phyloP scores from a whole-genome alignment of 2,797 vertebrate species.

The Lithobates pipiens region DNA sequence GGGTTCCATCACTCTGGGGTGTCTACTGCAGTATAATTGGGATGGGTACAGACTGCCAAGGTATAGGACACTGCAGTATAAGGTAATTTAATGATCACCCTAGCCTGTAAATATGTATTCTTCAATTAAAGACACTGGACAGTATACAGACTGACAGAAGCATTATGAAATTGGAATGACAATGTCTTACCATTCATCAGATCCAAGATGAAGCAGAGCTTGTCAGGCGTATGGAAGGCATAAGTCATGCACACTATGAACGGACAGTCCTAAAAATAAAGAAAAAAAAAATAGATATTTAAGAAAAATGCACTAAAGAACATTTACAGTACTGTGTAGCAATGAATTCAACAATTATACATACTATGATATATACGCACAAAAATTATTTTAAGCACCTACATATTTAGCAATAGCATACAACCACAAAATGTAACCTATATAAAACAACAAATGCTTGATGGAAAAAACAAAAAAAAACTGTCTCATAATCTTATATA shows the following conservation, averaged over 20 bases:
- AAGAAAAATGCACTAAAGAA: not conserved
- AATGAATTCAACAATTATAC: no score
- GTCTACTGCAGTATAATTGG: no score
- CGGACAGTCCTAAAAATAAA: slow-evolving; percentile 88
- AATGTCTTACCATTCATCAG: slow-evolving; percentile 92
- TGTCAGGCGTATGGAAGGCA: slow-evolving; percentile 98
- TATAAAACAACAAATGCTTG: not conserved
- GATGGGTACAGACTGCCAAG: no score
- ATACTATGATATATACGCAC: not conserved
- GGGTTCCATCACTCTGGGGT: no score
- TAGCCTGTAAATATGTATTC: not conserved
- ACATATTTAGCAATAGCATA: no score
- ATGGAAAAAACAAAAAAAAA: not conserved
- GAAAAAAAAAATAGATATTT: not conserved
- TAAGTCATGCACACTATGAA: slow-evolving; percentile 99
- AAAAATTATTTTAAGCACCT: not conserved
- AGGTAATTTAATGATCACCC: not conserved
- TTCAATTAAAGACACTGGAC: not conserved
- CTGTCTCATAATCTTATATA: not conserved
- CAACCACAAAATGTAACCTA: no score
- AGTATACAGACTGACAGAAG: not conserved
- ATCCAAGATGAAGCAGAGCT: slow-evolving; percentile 98
- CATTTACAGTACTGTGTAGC: not conserved
- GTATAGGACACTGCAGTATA: no score
- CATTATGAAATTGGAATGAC: not conserved